phyloP scores from a whole-genome alignment of 2,797 vertebrate genomes.

The Microcaecilia unicolor region DNA sequence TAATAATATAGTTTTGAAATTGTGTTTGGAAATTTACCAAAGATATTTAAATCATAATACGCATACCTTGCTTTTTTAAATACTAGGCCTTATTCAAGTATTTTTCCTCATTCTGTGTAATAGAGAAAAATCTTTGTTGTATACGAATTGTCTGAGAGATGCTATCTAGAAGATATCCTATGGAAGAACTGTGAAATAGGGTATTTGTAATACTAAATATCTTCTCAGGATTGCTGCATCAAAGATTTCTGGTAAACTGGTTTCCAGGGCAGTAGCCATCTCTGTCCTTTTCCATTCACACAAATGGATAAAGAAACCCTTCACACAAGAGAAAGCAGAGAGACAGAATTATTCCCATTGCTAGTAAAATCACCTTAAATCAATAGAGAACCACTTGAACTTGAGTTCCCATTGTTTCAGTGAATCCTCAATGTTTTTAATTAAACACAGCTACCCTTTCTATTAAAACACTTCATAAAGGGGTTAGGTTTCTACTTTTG shows the following conservation, averaged over 20 bases:
- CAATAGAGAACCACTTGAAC: slow-evolving; percentile 30
- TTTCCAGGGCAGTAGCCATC: slow-evolving; percentile 19
- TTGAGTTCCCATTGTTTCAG: slow-evolving; percentile 28
- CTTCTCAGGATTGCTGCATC: slow-evolving; percentile 8
- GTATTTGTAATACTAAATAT: slow-evolving; percentile 15
- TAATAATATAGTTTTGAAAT: neutral
- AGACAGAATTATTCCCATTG: slow-evolving; percentile 24
- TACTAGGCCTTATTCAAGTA: too few species aligned
- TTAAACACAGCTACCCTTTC: slow-evolving; percentile 32
- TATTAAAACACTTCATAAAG: slow-evolving; percentile 30
- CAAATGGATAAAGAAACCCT: slow-evolving; percentile 9
- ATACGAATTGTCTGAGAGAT: too few species aligned
- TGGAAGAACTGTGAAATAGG: slow-evolving; percentile 13
- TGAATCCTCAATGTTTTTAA: slow-evolving; percentile 39
- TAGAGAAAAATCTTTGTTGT: too few species aligned
- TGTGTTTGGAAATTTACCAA: slow-evolving; percentile 13
- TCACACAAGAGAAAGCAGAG: slow-evolving; percentile 1
- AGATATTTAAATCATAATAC: slow-evolving; percentile 19
- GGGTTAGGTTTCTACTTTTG: slow-evolving; percentile 25
- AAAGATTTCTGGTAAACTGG: too few species aligned
- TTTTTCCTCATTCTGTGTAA: too few species aligned
- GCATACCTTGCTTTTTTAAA: slow-evolving; percentile 17
- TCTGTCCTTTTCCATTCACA: slow-evolving; percentile 23
- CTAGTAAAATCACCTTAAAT: slow-evolving; percentile 26
- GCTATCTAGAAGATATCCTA: too few species aligned